These are phyloP conservation scores for Pionites leucogaster DNA, from an alignment of 2,113 vertebrate species.

Conservation along the genomic window DNA sequence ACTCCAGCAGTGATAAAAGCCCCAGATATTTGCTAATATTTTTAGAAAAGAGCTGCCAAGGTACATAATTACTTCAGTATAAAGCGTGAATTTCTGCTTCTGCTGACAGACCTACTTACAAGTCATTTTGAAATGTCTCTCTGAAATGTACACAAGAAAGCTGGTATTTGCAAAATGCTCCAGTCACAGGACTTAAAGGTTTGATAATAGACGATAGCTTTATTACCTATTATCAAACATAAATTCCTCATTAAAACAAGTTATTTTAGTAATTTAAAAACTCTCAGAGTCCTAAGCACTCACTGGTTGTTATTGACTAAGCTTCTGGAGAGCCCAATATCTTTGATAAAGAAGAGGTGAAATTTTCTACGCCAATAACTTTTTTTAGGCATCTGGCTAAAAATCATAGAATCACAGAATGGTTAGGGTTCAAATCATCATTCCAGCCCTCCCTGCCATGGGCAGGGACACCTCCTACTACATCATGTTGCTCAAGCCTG, in stretches of 20 bases:
- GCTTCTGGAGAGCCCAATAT: not conserved
- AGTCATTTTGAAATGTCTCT: not conserved
- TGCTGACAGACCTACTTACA: not conserved
- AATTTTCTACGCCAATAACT: not conserved
- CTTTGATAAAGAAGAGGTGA: not conserved
- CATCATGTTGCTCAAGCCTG: not conserved
- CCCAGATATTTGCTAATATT: not conserved
- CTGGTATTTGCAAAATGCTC: not conserved
- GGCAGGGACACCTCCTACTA: not conserved
- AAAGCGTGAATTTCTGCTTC: not conserved
- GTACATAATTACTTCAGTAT: not conserved
- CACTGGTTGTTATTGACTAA: not conserved
- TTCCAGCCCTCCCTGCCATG: not conserved
- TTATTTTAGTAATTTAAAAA: not conserved
- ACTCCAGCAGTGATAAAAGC: not conserved
- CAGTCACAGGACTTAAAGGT: not conserved
- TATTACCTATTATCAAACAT: not conserved
- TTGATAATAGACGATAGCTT: not conserved
- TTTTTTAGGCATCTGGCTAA: not conserved
- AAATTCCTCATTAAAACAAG: not conserved
- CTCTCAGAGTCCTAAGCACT: not conserved
- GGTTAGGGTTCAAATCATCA: not conserved
- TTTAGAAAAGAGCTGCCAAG: not conserved
- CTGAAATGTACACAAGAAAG: not conserved
- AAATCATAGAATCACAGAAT: not conserved